Conservation (phyloP, 1,140 invertebrate species). For the Drosophila willistoni region DNA sequence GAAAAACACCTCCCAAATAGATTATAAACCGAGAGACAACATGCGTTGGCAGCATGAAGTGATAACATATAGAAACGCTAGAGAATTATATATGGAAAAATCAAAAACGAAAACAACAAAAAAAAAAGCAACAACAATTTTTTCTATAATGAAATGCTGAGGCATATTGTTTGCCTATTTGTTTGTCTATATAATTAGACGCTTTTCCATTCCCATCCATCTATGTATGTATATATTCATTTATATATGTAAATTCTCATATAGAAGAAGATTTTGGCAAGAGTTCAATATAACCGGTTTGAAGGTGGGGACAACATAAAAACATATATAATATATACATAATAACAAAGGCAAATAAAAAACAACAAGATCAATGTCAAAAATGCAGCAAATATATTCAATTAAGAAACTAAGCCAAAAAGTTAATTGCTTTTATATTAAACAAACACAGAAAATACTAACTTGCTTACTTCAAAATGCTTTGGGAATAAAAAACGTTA, state of each 20-base stretch:
- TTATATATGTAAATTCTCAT: background rate
- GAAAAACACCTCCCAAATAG: conserved; percentile 12
- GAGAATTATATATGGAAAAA: conserved; percentile 4
- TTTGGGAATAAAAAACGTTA: no score
- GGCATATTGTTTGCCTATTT: background rate
- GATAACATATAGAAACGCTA: background rate
- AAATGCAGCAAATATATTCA: conserved; percentile 1
- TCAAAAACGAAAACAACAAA: conserved; percentile 1
- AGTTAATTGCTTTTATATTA: background rate
- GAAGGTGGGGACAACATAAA: conserved; percentile 4
- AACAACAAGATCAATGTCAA: conserved; percentile 11
- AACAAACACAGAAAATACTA: background rate
- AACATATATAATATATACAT: background rate
- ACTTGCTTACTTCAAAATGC: no score
- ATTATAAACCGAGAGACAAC: conserved; percentile 7
- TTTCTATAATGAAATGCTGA: background rate
- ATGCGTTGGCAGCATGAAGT: conserved; percentile 6
- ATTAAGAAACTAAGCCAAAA: background rate
- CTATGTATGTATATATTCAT: background rate
- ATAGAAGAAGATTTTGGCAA: conserved; percentile 4
- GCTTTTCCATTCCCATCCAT: background rate
- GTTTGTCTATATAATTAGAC: conserved; percentile 6
- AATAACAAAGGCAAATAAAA: background rate
- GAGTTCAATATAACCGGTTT: conserved; percentile 3
- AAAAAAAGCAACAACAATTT: background rate